phyloP scores from a whole-genome alignment of 2,113 vertebrate species.

The Phrynocephalus versicolor region DNA sequence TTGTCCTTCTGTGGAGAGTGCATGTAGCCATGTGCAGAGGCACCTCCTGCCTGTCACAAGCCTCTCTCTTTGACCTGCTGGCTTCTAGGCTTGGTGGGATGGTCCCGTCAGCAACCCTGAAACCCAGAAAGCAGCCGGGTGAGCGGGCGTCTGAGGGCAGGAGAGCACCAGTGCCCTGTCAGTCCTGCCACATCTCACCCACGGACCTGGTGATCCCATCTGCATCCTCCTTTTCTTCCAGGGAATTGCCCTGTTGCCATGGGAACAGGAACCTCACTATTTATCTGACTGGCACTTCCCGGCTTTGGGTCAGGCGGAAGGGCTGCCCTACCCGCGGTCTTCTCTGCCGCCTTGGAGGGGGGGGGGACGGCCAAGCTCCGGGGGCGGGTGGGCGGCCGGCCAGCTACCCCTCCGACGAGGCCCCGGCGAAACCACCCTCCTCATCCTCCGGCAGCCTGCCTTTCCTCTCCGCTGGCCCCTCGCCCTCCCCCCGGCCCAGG shows the following conservation, averaged over 20 bases:
- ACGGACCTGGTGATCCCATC: constrained; percentile 79
- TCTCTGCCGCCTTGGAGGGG: not conserved
- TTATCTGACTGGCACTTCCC: constrained; percentile 76
- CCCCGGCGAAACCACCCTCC: no score
- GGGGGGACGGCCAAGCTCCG: not conserved
- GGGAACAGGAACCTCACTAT: constrained; percentile 87
- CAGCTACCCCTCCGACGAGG: no score
- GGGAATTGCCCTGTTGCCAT: constrained; percentile 79
- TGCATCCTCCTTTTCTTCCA: constrained; percentile 85
- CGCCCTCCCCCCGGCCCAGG: not conserved
- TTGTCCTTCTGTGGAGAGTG: no score
- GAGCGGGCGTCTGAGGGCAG: no score
- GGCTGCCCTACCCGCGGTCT: no score
- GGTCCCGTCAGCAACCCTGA: no score
- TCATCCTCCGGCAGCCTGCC: not conserved
- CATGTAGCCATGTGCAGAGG: no score
- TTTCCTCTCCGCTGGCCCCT: not conserved
- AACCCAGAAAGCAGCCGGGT: no score
- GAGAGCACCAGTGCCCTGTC: not conserved
- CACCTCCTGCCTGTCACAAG: not conserved
- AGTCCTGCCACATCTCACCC: not conserved
- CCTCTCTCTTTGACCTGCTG: no score
- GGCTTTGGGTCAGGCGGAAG: no score
- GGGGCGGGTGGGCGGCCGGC: no score
- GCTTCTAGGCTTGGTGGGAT: no score